Evolutionary conservation across 2,113 vertebrate genomes (phyloP).

Genomic region (Grammomys dolichurus): DNA sequence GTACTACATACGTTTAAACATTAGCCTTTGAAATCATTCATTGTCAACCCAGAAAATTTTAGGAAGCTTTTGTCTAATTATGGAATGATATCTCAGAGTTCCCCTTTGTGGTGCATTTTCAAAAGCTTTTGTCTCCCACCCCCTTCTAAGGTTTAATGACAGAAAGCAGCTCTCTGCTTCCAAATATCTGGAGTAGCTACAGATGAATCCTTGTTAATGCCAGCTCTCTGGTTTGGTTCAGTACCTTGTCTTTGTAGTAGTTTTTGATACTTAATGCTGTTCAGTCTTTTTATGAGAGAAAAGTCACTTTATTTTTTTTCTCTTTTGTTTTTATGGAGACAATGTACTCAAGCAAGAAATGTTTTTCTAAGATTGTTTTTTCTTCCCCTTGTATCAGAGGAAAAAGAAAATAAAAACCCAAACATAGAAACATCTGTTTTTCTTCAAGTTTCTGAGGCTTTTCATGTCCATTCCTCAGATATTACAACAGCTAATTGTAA

Average conservation of each 20-base stretch:
- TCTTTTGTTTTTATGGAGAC: constrained; percentile 42
- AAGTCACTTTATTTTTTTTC: background rate
- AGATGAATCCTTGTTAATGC: constrained; percentile 2
- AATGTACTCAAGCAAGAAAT: constrained; percentile 36
- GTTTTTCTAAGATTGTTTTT: constrained; percentile 46
- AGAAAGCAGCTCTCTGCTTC: constrained; percentile 67
- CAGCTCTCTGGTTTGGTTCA: constrained; percentile 9
- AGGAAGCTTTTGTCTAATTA: constrained; percentile 34
- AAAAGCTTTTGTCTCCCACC: background rate
- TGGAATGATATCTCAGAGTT: constrained; percentile 10
- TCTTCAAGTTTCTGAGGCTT: constrained; percentile 72
- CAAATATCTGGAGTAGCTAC: constrained; percentile 67
- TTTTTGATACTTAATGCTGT: constrained; percentile 60
- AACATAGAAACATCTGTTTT: constrained; percentile 78
- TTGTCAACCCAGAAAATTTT: constrained; percentile 33
- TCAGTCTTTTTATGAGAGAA: constrained; percentile 52
- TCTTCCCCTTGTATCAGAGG: background rate
- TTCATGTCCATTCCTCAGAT: constrained; percentile 48
- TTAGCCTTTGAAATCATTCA: background rate
- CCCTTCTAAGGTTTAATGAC: constrained; percentile 59
- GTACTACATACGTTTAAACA: background rate
- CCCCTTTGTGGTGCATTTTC: constrained; percentile 35
- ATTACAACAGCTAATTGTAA: constrained; percentile 62
- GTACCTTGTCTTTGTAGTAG: constrained; percentile 37
- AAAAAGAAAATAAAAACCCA: background rate